A percentile compares a stretch with the other conserved stretches of the same genome.
These are phyloP conservation scores for Anthoptus insignis DNA, from an alignment of 2,888 invertebrate genomes.

Conservation along the genomic window DNA sequence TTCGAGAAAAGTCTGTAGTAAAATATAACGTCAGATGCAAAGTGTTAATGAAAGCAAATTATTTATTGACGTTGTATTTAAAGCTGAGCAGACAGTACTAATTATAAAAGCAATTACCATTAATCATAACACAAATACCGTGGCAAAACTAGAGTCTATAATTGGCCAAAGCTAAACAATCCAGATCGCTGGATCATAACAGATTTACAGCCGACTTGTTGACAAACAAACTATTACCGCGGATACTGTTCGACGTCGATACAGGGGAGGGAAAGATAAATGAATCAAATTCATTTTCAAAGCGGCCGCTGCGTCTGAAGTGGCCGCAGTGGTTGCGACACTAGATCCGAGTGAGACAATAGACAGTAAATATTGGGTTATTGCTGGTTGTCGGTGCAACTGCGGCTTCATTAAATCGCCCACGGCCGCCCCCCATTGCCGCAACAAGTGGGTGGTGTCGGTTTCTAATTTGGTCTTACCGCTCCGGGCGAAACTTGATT, in stretches of 20 bases:
- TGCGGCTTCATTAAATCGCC: constrained; percentile 70
- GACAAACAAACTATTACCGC: constrained; percentile 40
- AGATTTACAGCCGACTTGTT: constrained; percentile 37
- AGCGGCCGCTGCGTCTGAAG: constrained; percentile 48
- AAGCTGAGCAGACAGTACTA: constrained; percentile 33
- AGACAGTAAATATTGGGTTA: constrained; percentile 65
- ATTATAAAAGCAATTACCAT: constrained; percentile 33
- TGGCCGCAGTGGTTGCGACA: constrained; percentile 46
- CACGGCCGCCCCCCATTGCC: constrained; percentile 57
- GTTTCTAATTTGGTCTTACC: constrained; percentile 52
- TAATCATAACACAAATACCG: constrained; percentile 19
- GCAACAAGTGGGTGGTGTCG: constrained; percentile 57
- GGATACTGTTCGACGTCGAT: constrained; percentile 26
- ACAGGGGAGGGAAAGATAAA: constrained; percentile 45
- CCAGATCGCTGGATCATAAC: constrained; percentile 31
- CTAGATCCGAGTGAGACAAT: constrained; percentile 58
- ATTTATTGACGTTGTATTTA: background rate
- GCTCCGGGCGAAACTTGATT: constrained; percentile 38
- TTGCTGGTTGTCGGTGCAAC: constrained; percentile 60
- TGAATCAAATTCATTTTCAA: constrained; percentile 50
- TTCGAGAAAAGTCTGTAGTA: background rate
- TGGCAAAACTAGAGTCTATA: constrained; percentile 5
- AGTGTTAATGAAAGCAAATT: background rate
- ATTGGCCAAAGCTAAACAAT: constrained; percentile 33
- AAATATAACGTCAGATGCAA: background rate